Evolutionary conservation across 1,140 invertebrate genomes (phyloP).

Genomic region (Schmidtea mediterranea): DNA sequence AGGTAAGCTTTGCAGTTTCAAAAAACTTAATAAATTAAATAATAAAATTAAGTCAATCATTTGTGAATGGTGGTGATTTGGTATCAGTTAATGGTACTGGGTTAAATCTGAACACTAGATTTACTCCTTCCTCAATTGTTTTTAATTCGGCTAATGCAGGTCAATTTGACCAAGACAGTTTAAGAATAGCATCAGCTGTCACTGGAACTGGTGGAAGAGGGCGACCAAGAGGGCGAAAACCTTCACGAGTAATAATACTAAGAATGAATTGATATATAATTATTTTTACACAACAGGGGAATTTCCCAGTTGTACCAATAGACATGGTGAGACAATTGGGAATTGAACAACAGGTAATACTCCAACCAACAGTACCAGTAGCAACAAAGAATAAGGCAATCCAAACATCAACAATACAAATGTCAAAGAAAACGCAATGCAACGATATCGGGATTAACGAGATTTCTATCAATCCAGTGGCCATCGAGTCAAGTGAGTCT

Average conservation of each 20-base stretch:
- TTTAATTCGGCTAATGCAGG: too few relatives aligned
- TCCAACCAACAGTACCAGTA: slow-evolving; percentile 3
- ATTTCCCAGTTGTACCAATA: slow-evolving; percentile 4
- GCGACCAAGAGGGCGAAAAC: background rate
- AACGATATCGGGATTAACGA: background rate
- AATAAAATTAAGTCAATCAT: too few relatives aligned
- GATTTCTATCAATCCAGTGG: too few relatives aligned
- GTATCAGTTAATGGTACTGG: too few relatives aligned
- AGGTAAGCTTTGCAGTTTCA: too few relatives aligned
- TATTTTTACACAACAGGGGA: background rate
- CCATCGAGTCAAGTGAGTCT: too few relatives aligned
- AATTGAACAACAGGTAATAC: slow-evolving; percentile 5
- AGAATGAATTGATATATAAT: background rate
- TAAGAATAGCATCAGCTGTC: background rate
- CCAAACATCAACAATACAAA: background rate
- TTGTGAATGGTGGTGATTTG: too few relatives aligned
- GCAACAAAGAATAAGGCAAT: slow-evolving; percentile 2
- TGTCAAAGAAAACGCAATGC: background rate
- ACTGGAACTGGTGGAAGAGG: background rate
- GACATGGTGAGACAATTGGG: slow-evolving; percentile 6
- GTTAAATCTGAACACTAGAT: too few relatives aligned
- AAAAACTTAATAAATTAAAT: too few relatives aligned
- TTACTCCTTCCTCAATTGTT: too few relatives aligned
- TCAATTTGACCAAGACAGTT: too few relatives aligned
- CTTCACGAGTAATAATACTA: slow-evolving; percentile 1